A percentile compares a stretch with the other conserved stretches of the same genome.
Evolutionary conservation across 2,797 vertebrate genomes (phyloP).

Genomic region (Podargus strigoides): DNA sequence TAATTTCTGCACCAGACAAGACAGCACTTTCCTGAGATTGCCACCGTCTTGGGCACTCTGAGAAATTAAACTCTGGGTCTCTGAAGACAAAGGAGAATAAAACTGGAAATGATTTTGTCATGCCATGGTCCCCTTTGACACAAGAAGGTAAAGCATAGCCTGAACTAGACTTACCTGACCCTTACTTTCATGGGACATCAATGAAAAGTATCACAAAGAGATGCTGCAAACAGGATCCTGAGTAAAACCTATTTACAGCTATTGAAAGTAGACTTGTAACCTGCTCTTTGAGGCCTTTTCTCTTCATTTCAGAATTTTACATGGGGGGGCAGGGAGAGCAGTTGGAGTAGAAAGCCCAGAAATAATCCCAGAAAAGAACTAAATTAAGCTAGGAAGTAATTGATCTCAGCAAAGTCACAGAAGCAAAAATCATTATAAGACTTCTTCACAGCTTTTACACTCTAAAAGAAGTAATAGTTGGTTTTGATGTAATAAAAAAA

Average conservation of each 20-base stretch:
- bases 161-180: not conserved
- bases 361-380: not conserved
- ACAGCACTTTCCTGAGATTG: not conserved
- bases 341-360: not conserved
- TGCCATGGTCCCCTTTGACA: fast-evolving
- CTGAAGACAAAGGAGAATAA: not conserved
- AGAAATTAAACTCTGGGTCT: not conserved
- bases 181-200: not conserved
- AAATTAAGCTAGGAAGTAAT: not conserved
- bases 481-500: not conserved
- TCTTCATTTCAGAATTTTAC: not conserved
- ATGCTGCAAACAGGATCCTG: not conserved
- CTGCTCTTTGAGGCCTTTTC: not conserved
- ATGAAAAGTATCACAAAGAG: not conserved
- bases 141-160: not conserved
- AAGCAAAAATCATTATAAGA: not conserved
- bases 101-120: not conserved
- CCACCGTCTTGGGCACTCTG: not conserved
- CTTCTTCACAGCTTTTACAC: not conserved
- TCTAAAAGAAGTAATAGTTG: not conserved
- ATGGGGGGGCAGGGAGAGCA: too few species aligned
- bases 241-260: not conserved
- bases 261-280: not conserved
- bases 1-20: not conserved
- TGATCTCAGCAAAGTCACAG: not conserved